Percentiles rank a stretch among this genome's conserved stretches.
These are phyloP conservation scores for Pelagia noctiluca DNA, from an alignment of 30 jellyfish, hydroid and myxozoan genomes.

Conservation along the genomic window DNA sequence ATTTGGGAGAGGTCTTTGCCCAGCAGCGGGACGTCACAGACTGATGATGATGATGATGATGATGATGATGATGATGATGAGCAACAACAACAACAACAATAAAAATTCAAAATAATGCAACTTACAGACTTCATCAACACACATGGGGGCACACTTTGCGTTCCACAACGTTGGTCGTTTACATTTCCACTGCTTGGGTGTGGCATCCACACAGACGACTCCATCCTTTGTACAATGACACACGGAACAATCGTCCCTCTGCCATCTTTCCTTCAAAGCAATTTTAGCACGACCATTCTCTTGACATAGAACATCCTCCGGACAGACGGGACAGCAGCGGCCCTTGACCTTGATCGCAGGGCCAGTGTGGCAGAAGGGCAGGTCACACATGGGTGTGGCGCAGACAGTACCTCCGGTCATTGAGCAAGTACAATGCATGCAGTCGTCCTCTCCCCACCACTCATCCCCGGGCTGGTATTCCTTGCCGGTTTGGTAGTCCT, in stretches of 20 bases:
- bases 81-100: no score
- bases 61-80: no score
- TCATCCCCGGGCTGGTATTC: slow-evolving; percentile 54
- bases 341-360: slow-evolving; percentile 67
- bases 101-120: no score
- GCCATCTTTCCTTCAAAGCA: slow-evolving; percentile 74
- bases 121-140: slow-evolving; percentile 52
- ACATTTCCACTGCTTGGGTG: slow-evolving; percentile 34
- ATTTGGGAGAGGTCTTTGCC: no score
- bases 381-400: slow-evolving; percentile 84
- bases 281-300: slow-evolving; percentile 39
- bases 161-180: slow-evolving; percentile 46
- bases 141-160: slow-evolving; percentile 54
- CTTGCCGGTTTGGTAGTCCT: slow-evolving; percentile 29
- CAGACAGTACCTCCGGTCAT: slow-evolving; percentile 66
- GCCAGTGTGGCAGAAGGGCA: slow-evolving; percentile 81
- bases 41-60: no score
- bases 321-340: slow-evolving; percentile 88
- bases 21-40: no score
- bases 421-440: slow-evolving; percentile 77
- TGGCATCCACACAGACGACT: slow-evolving; percentile 66
- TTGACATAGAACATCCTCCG: slow-evolving; percentile 61
- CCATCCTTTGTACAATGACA: slow-evolving; percentile 81
- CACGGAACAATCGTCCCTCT: slow-evolving; percentile 53
- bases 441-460: slow-evolving; percentile 83